Percentiles rank a stretch among this genome's conserved stretches.
Conservation (phyloP, 2,888 invertebrate species). For the Bibio marci region DNA sequence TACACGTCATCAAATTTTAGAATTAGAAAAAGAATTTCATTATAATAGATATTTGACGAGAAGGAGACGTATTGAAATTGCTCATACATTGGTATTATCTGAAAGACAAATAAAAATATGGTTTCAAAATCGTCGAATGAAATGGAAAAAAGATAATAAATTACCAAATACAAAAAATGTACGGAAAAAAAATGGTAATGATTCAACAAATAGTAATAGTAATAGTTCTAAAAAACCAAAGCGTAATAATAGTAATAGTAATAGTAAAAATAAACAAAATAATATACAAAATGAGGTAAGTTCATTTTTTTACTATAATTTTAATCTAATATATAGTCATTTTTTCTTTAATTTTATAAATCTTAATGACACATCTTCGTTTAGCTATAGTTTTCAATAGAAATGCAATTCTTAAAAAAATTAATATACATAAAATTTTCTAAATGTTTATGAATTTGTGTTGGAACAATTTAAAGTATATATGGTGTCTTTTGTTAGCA, state of each 20-base stretch:
- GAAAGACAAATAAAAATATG: conserved; percentile 82
- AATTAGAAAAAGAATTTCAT: conserved; percentile 95
- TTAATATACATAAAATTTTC: too few species aligned
- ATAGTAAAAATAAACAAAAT: conserved; percentile 5
- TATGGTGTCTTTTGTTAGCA: too few species aligned
- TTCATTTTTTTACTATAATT: too few species aligned
- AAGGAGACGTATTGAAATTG: conserved; percentile 90
- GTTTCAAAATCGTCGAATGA: conserved; percentile 75
- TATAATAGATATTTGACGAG: conserved; percentile 93
- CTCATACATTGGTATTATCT: conserved; percentile 84
- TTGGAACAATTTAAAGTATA: too few species aligned
- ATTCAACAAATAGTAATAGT: conserved; percentile 10
- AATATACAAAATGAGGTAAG: conserved; percentile 29
- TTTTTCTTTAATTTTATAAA: too few species aligned
- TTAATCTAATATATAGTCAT: too few species aligned
- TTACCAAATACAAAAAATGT: conserved; percentile 43
- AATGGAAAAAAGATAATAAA: conserved; percentile 62
- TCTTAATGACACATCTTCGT: too few species aligned
- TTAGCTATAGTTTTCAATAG: too few species aligned
- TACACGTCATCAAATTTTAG: conserved; percentile 93
- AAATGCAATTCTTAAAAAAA: too few species aligned
- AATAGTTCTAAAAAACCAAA: conserved; percentile 24
- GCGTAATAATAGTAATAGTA: conserved; percentile 9
- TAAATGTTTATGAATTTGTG: too few species aligned
- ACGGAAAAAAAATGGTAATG: conserved; percentile 36